Evolutionary conservation across 2,888 invertebrate genomes (phyloP).

Genomic region (Acrobasis suavella): DNA sequence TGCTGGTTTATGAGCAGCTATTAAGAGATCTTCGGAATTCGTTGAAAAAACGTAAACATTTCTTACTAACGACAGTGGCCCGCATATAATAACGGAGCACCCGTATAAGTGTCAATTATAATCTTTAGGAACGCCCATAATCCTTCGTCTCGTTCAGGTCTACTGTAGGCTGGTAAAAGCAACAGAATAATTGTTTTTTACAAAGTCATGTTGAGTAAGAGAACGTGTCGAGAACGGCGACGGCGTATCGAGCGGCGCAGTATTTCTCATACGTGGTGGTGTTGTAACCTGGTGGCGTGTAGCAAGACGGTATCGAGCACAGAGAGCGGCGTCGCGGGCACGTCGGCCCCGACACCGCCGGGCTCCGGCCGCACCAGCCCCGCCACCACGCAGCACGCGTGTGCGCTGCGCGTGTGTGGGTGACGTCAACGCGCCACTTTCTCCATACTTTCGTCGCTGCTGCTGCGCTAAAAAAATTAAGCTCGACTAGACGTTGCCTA

Average conservation of each 20-base stretch:
- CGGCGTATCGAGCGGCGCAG: conserved; percentile 64
- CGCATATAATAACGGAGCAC: conserved; percentile 61
- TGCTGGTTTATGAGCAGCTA: conserved; percentile 50
- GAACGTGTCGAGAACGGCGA: conserved; percentile 76
- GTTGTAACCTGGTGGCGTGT: conserved; percentile 65
- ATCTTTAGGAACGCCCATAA: conserved; percentile 50
- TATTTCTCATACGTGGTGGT: conserved; percentile 69
- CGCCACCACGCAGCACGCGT: conserved; percentile 47
- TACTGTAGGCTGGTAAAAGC: background rate
- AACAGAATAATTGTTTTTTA: conserved; percentile 36
- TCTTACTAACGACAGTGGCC: conserved; percentile 50
- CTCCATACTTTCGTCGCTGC: conserved; percentile 81
- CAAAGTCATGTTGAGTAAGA: conserved; percentile 65
- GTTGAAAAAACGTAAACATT: conserved; percentile 35
- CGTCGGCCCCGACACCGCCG: conserved; percentile 34
- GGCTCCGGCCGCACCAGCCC: conserved; percentile 42
- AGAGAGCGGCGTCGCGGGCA: conserved; percentile 55
- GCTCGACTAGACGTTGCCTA: conserved; percentile 69
- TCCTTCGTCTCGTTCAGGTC: conserved; percentile 41
- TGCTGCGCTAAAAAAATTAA: conserved; percentile 75
- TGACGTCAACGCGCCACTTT: conserved; percentile 81
- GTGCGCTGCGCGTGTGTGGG: conserved; percentile 74
- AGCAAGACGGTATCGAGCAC: conserved; percentile 68
- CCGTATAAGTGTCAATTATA: conserved; percentile 66
- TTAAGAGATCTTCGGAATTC: conserved; percentile 38